Base-by-base conservation (phyloP, 2,888 invertebrate genomes). In the Andrena haemorrhoa region DNA sequence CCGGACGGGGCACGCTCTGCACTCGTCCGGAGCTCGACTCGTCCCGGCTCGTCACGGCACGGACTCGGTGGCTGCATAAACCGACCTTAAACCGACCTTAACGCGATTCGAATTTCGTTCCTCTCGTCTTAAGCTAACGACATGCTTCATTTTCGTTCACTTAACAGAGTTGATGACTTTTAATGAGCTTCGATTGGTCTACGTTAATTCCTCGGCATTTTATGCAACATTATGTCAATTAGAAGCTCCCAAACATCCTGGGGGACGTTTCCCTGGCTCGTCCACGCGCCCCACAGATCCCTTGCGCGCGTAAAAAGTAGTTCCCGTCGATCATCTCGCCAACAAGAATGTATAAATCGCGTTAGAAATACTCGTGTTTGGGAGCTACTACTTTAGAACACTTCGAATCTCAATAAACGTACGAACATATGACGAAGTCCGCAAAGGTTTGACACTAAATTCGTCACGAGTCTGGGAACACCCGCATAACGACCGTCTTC, bases 401-500 rank as follows among this genome's bases (percentile, higher is more conserved):
- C n/a, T 49, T n/a, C 7, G 23, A 58, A 29, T 58, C 33, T 56
- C 26, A 12, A 5, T 20, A 6, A 64, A 58, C 58, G 10, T 56
- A 23, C 23, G 26, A 64, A n/a, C 23, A 10, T 4, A 35, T 51
- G 20, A 16, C 35, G 31, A 41, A 31, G 41, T 69, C 12, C 58
- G 12, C 31, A 20, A 29, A 51, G 68, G 33, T 60, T 53, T 51
- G 33, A 58, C 49, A 20, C 3, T 35, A 49, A 33, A 65, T 23
- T 49, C 49, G 20, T 23, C 23, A 51, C 53, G 66, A 26, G 47
- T 61, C 16, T 29, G 6, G 23, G 56, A 76, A 80, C 79, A 80
- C 79, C 76, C 71, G 76, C 71, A 71, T 76, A 63, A 64, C 75
- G 79, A 79, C 69, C 75, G 49, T 47, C 23, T 41, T 68, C 47